Base-by-base conservation (phyloP, 1,140 invertebrate species). In the Piezodorus guildinii region DNA sequence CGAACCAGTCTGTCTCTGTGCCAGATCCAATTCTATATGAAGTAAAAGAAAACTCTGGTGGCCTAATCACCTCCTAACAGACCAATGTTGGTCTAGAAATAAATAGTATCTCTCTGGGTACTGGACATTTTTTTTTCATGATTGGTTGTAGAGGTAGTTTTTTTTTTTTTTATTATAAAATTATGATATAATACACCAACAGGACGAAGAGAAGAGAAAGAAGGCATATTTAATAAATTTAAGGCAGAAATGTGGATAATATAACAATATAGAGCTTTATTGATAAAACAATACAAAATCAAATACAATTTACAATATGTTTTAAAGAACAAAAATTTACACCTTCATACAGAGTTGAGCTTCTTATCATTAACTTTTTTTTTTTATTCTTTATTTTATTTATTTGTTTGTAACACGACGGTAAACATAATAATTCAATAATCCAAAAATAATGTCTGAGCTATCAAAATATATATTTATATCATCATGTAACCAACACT, bases 211-310 rank as follows among this genome's bases (percentile, higher is more conserved):
- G n/a, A n/a, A n/a, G n/a, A n/a, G n/a, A 2, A 46, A 46, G 45
- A 49, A 49, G 46, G 46, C 8, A 49, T n/a, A 14, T 17, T 21
- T 2, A 49, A 49, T 49, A n/a, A 17, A 49, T 19, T 49, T 6
- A 6, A 49, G 46, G 1, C 46, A 49, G 5, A 16, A 60, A 21
- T 60, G 58, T 60, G 43, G 30, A 43, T 60, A 60, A 43, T 43
- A 60, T 60, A 60, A 60, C 58, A 60, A 60, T 39, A 60, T 60
- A 60, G 30, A 60, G 21, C 39, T 60, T 60, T 60, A 60, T 44
- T 60, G 58, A 43, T 60, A 60, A 60, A 60, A 60, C 58, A 60
- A 60, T 60, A 60, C 30, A 60, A 60, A 60, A 60, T 44, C 58
- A 60, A 60, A 60, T 60, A 30, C 58, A 60, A 60, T 60, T 39